Evolutionary conservation across 1,140 invertebrate species (phyloP), one percentile per base, ranked within the genome.

Genomic region (Zelostemma sp.): DNA sequence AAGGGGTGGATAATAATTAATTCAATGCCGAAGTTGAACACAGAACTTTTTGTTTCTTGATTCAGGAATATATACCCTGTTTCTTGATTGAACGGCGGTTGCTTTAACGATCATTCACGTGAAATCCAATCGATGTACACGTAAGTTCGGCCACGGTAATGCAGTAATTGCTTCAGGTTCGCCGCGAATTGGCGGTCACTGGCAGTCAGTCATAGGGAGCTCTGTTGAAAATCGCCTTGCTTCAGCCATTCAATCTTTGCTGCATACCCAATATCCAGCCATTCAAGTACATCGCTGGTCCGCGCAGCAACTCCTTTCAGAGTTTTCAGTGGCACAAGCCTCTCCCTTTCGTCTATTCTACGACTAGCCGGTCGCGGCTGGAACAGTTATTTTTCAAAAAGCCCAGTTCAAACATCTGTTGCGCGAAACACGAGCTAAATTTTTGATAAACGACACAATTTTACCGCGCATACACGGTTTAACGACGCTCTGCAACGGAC

Each of bases 131-230:
- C 59, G 69, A 72, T 65, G 61, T 51, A 46, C 43, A 61, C 60
- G 57, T 65, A 72, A 68, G 57, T 68, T 64, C 56, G 41, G 56
- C 60, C 65, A 63, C 51, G 57, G 53, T 72, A 61, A 68, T 58
- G 58, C 58, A 72, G 65, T 68, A 68, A 72, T 68, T 72, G 56
- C 61, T 68, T 58, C 60, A 54, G 60, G 61, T 58, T 68, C 59
- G 66, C 51, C 60, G 28, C 61, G 54, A 57, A 68, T 72, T 68
- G 60, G 65, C 57, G 65, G 61, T 68, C 65, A 72, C 64, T 54
- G 55, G 43, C 54, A 41, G 49, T 59, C 31, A 48, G 59, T 66
- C 55, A 51, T 48, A 62, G 50, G 48, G 56, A 54, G n/a, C 43
- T 51, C 51, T 55, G 59, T 68, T 68, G 51, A 72, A 68, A 64